These are phyloP conservation scores for Sebastes minor DNA, from an alignment of 2,797 vertebrate genomes.

Conservation along the genomic window DNA sequence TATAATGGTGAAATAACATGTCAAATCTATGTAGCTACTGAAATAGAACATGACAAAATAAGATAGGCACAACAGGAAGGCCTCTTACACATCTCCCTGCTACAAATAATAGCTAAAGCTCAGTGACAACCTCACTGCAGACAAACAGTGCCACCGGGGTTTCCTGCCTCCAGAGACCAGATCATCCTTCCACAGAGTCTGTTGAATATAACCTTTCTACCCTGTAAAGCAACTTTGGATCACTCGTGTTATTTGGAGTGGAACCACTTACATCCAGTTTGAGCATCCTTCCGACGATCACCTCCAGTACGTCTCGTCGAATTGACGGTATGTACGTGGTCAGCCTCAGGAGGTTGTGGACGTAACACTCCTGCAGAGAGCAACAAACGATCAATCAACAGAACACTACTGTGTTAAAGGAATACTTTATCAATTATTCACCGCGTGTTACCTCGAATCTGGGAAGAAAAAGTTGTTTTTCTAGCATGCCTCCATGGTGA, in stretches of 20 bases:
- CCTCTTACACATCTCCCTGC: background rate
- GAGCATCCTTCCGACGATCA: slow-evolving; percentile 89
- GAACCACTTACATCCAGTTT: slow-evolving; percentile 90
- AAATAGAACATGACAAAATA: too few relatives aligned
- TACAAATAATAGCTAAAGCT: background rate
- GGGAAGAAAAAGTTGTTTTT: background rate
- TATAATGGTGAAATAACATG: too few relatives aligned
- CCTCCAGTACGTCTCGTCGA: slow-evolving; percentile 88
- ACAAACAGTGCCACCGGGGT: background rate
- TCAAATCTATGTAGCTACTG: too few relatives aligned
- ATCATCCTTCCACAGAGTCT: background rate
- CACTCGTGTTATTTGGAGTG: background rate
- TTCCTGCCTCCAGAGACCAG: background rate
- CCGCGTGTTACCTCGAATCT: accelerated
- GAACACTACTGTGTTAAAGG: background rate
- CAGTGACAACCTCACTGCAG: background rate
- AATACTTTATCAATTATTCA: background rate
- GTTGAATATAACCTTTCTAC: background rate
- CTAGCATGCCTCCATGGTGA: background rate
- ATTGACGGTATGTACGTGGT: slow-evolving; percentile 87
- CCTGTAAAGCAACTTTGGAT: too few relatives aligned
- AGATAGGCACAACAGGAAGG: background rate
- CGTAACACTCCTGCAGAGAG: slow-evolving; percentile 90
- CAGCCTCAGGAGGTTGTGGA: slow-evolving; percentile 92
- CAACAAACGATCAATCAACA: background rate